phyloP scores from a whole-genome alignment of 2,888 invertebrate genomes.

The Drosophila prolongata region DNA sequence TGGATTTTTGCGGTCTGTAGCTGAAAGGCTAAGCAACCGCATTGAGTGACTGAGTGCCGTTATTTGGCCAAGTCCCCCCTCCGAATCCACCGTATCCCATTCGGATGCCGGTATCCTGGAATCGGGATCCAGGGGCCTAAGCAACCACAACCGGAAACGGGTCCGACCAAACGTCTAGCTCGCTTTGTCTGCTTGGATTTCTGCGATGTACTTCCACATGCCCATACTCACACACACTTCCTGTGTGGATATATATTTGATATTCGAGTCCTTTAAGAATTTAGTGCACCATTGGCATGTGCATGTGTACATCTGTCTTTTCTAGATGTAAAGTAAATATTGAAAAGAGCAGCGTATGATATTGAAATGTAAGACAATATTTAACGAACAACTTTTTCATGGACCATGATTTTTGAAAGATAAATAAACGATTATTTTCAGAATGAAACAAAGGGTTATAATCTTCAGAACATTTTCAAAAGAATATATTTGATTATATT shows the following conservation, averaged over 20 bases:
- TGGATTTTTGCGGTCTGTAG: slow-evolving; percentile 62
- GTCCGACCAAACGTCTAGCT: slow-evolving; percentile 42
- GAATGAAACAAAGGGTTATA: no score
- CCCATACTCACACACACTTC: slow-evolving; percentile 14
- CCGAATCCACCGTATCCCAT: background rate
- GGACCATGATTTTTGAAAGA: background rate
- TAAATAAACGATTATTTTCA: no score
- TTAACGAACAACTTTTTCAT: background rate
- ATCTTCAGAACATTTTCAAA: no score
- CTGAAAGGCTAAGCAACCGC: slow-evolving; percentile 58
- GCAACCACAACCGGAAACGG: slow-evolving; percentile 42
- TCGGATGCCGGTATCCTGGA: slow-evolving; percentile 10
- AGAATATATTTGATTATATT: no score
- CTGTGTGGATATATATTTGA: slow-evolving; percentile 14
- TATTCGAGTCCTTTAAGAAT: slow-evolving; percentile 35
- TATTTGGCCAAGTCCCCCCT: slow-evolving; percentile 33
- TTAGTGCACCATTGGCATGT: slow-evolving; percentile 25
- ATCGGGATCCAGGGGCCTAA: slow-evolving; percentile 30
- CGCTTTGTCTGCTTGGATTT: slow-evolving; percentile 38
- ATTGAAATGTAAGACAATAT: slow-evolving; percentile 1
- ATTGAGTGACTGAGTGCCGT: slow-evolving; percentile 52
- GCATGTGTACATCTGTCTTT: background rate
- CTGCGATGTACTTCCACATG: slow-evolving; percentile 20
- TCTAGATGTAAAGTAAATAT: slow-evolving; percentile 11
- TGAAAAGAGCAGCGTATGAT: slow-evolving; percentile 14